Base-by-base conservation (phyloP, 2,888 invertebrate species). In the Linyphia triangularis region DNA sequence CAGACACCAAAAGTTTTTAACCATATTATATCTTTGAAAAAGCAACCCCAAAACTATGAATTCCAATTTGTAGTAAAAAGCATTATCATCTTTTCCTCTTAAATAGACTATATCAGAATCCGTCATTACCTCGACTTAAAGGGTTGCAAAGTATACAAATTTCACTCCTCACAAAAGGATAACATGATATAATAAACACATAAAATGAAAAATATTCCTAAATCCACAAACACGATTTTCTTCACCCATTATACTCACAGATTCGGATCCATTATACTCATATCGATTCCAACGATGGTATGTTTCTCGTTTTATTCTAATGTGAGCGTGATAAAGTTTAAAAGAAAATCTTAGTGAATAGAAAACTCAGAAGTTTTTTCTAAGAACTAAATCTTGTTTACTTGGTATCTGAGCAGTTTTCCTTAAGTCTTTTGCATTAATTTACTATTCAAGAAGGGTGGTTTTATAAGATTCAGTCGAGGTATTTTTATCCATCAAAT, bases 191-290 rank as follows among this genome's bases (percentile, higher is more conserved):
- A 26, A 57, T n/a, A 73, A 73, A 51, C n/a, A 51, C 51, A 51
- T 13, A 51, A 72, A 72, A 57, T 75, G 73, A 75, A 72, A 37
- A 59, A 77, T 77, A 77, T 77, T 77, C 30, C 61, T 37, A 61
- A 73, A 51, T 57, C 73, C 43, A 2, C 33, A 72, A 59, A 75
- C 73, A 57, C 61, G 37, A 77, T 77, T 63, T 63, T 61, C 73
- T 22, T 37, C 24, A 16, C 37, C 77, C 77, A 77, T 77, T 77
- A 77, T 61, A 77, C 77, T 77, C 37, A 61, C 77, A 77, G 77
- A 77, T 77, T 77, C n/a, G 37, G 63, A n/a, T 59, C 22, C 63
- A 6, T 73, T 73, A 72, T 30, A 51, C 51, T 43, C 43, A 19
- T 57, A 77, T 77, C 77, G 77, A 77, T 77, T 77, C 37, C n/a